These are phyloP conservation scores for Harpalus rubripes DNA, from an alignment of 2,888 invertebrate species.

Conservation along the genomic window DNA sequence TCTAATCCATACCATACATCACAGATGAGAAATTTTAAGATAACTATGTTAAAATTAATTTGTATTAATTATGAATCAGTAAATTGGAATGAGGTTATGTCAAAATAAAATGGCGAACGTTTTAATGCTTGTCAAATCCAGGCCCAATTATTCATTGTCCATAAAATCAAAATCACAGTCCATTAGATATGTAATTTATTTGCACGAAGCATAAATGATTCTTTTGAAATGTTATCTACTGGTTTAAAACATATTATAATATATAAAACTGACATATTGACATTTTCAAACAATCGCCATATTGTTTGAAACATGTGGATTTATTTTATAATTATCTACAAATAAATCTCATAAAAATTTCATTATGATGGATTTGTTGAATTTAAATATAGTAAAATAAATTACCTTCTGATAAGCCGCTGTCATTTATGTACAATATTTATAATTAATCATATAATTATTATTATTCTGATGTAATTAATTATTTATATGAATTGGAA, in stretches of 20 bases:
- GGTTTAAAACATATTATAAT: slow-evolving; percentile 25
- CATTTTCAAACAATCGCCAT: slow-evolving; percentile 14
- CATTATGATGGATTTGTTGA: slow-evolving; percentile 13
- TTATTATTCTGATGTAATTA: slow-evolving; percentile 20
- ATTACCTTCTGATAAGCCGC: neutral
- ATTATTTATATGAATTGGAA: slow-evolving; percentile 4
- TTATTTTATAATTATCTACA: slow-evolving; percentile 20
- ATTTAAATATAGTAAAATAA: slow-evolving; percentile 13
- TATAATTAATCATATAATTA: slow-evolving; percentile 20
- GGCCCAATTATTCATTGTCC: slow-evolving; percentile 17
- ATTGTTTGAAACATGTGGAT: slow-evolving; percentile 12
- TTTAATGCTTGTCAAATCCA: slow-evolving; percentile 16
- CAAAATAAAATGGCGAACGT: neutral
- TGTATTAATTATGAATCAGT: no score
- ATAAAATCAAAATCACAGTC: slow-evolving; percentile 45
- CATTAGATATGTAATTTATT: slow-evolving; percentile 47
- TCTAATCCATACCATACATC: no score
- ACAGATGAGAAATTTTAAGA: no score
- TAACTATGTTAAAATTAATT: neutral
- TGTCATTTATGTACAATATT: slow-evolving; percentile 29
- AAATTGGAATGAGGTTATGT: neutral
- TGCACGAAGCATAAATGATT: neutral
- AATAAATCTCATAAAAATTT: slow-evolving; percentile 38
- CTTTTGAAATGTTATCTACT: slow-evolving; percentile 24
- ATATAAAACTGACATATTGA: slow-evolving; percentile 23